Base-by-base conservation (phyloP, 2,888 invertebrate genomes). In the Neoascia interrupta region DNA sequence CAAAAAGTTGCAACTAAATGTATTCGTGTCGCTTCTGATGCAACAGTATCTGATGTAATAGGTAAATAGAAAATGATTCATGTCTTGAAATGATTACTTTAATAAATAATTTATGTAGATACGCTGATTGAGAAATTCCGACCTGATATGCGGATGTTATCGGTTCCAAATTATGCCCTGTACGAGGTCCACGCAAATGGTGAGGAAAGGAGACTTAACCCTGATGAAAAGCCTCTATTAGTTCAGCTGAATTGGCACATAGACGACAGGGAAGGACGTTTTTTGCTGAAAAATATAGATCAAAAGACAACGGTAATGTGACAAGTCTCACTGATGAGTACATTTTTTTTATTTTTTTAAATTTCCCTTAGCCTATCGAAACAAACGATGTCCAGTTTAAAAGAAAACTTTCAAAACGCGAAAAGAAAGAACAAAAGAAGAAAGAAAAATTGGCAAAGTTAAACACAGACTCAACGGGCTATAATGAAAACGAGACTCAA, bases 211-310 rank as follows among this genome's bases (percentile, higher is more conserved):
- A 93, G 94, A 84, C 91, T 99, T 85, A 93, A 94, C 82, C 93
- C 95, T 16, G 96, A 96, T 84, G 99, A 99, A 90, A 96, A 97
- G 87, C 99, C 99, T 0, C 90, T 99, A 76, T 90, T 98, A 79
- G 98, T 99, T 69, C 99, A 99, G 90, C 92, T 99, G 64, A 98
- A 98, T 90, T 99, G 99, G 99, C 98, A 99, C 87, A 96, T 97
- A 70, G 99, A 99, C 87, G 99, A 99, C 88, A 91, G 98, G 56
- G 99, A 99, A 90, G 99, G 99, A 21, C 92, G 99, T 75, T 99
- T 99, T 90, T 91, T 99, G 82, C 92, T 99, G 68, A 94, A 96
- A 87, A 94, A 96, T 88, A 94, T 96, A 85, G 96, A 95, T 86
- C 95, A 94, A 86, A 95, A 94, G 88, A 95, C 95, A 69, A 87